Evolutionary conservation across 1,140 invertebrate species (phyloP).

Genomic region (Halesus radiatus): DNA sequence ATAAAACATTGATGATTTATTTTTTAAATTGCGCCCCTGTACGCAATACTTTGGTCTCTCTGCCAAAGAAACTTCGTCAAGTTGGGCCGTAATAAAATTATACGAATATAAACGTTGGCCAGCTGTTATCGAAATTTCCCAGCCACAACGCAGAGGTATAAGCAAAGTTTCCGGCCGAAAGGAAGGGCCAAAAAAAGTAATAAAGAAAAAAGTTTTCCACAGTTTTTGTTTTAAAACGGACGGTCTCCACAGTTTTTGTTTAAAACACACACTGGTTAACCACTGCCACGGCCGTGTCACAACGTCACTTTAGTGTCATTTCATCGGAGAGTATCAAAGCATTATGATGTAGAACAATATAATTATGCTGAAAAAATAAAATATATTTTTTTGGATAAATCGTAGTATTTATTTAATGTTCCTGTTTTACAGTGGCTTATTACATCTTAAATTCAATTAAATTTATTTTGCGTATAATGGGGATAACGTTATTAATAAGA

Average conservation of each 20-base stretch:
- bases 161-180: neutral
- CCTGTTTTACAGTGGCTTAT: no score
- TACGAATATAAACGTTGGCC: constrained; percentile 39
- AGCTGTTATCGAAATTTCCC: constrained; percentile 49
- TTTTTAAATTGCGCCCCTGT: no score
- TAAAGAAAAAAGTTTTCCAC: constrained; percentile 43
- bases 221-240: constrained; percentile 7
- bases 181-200: constrained; percentile 48
- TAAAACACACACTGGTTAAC: constrained; percentile 10
- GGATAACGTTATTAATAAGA: no score
- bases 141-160: neutral
- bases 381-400: no score
- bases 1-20: no score
- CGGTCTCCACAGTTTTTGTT: constrained; percentile 30
- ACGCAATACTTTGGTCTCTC: no score
- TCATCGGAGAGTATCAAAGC: neutral
- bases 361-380: no score
- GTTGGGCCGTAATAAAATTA: constrained; percentile 53
- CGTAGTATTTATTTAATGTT: no score
- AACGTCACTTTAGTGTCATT: constrained; percentile 46
- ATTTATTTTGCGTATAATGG: no score
- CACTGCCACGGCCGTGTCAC: constrained; percentile 24
- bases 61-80: constrained; percentile 25
- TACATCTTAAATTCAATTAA: no score
- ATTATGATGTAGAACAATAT: no score